Percentiles rank a stretch among this genome's conserved stretches.
Evolutionary conservation across 2,113 vertebrate species (phyloP).

Genomic region (Junco hyemalis): DNA sequence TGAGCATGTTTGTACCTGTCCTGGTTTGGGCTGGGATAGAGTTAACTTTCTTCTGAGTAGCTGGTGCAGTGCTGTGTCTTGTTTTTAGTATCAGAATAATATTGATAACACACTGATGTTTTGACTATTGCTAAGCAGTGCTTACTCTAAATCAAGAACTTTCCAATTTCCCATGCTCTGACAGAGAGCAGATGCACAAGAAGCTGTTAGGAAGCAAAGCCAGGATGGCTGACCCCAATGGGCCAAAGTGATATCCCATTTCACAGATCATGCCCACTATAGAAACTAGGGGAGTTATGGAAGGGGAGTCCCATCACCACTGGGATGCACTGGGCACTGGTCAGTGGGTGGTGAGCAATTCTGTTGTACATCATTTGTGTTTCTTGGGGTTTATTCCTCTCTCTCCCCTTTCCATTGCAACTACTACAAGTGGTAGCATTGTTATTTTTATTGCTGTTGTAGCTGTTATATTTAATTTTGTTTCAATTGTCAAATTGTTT

Average conservation of each 20-base stretch:
- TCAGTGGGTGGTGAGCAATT: neutral
- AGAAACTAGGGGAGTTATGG: neutral
- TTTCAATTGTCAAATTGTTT: neutral
- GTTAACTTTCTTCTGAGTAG: neutral
- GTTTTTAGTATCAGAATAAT: neutral
- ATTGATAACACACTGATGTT: neutral
- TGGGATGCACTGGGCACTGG: neutral
- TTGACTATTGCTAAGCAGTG: neutral
- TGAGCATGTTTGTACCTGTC: neutral
- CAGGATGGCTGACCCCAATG: neutral
- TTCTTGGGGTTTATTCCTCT: neutral
- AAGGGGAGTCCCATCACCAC: neutral
- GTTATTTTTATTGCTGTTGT: neutral
- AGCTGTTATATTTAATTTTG: neutral
- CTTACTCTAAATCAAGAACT: neutral
- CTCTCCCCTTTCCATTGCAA: neutral
- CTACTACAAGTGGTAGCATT: neutral
- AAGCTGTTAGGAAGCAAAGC: neutral
- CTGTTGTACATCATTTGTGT: neutral
- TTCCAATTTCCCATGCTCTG: neutral
- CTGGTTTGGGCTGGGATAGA: neutral
- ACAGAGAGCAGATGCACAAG: neutral
- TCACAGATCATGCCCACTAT: neutral
- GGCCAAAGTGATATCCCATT: neutral
- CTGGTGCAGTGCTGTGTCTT: neutral